A percentile compares a stretch with the other conserved stretches of the same genome.
These are phyloP conservation scores for Tragelaphus imberbis DNA, from an alignment of 2,113 vertebrate genomes.

Conservation along the genomic window DNA sequence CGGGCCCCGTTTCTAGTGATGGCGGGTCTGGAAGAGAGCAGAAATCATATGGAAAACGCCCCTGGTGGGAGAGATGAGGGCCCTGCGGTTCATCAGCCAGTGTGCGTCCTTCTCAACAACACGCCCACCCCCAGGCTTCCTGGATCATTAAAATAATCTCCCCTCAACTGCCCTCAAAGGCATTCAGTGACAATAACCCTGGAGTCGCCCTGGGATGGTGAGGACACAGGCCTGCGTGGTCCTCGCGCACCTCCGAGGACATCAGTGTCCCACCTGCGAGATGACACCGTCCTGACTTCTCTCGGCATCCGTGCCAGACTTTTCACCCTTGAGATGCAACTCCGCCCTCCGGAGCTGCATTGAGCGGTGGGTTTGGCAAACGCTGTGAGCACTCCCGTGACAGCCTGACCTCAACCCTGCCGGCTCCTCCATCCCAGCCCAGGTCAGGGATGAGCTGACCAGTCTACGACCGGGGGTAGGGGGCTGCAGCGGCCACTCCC, in stretches of 20 bases:
- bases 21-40: background rate
- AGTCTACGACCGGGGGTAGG: background rate
- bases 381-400: accelerated
- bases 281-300: background rate
- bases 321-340: background rate
- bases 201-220: background rate
- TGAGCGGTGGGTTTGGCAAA: accelerated
- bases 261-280: accelerated
- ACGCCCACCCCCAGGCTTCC: background rate
- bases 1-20: accelerated
- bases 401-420: background rate
- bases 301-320: accelerated
- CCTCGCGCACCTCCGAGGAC: accelerated
- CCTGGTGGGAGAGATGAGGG: background rate
- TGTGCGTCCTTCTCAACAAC: background rate
- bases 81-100: accelerated
- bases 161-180: background rate
- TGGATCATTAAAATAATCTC: background rate
- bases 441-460: background rate
- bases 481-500: accelerated
- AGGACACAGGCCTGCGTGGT: accelerated
- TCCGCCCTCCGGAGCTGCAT: accelerated
- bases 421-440: background rate
- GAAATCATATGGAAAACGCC: background rate
- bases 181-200: background rate